Percentiles rank a stretch among this genome's conserved stretches.
These are phyloP conservation scores for Nycticebus coucang DNA, from an alignment of 2,113 vertebrate species.

Conservation along the genomic window DNA sequence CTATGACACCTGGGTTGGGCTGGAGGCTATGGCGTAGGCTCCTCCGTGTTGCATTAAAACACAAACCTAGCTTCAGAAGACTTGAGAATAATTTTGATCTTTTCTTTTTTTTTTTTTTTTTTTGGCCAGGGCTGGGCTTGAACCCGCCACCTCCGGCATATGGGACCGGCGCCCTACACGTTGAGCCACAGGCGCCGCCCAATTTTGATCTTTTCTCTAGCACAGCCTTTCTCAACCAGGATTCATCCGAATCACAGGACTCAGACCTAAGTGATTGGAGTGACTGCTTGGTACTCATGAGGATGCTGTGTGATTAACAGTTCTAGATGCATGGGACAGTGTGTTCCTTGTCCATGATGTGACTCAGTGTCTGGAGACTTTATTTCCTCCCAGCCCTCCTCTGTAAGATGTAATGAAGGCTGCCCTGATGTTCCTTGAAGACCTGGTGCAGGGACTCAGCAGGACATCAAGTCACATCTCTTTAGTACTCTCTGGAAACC, in stretches of 20 bases:
- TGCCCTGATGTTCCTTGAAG: no score
- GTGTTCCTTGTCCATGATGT: no score
- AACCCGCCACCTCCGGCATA: no score
- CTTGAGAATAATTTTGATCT: background rate
- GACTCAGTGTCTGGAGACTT: background rate
- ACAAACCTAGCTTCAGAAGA: background rate
- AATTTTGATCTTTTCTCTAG: background rate
- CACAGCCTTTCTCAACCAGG: background rate
- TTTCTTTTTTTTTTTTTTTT: no score
- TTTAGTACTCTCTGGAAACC: background rate
- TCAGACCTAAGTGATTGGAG: background rate
- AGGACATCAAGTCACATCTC: no score
- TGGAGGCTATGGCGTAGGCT: background rate
- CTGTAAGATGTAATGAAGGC: background rate
- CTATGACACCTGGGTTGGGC: background rate
- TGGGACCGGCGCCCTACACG: no score
- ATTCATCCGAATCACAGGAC: background rate
- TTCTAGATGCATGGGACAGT: background rate
- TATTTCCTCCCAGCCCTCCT: accelerated
- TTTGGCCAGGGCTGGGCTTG: no score
- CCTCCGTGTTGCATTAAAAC: background rate
- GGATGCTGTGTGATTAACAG: background rate
- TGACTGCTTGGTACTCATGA: background rate
- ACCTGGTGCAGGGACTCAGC: background rate
- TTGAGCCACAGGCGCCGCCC: no score